Conservation (phyloP, 2,113 vertebrate species). For the Syrmaticus mikado region DNA sequence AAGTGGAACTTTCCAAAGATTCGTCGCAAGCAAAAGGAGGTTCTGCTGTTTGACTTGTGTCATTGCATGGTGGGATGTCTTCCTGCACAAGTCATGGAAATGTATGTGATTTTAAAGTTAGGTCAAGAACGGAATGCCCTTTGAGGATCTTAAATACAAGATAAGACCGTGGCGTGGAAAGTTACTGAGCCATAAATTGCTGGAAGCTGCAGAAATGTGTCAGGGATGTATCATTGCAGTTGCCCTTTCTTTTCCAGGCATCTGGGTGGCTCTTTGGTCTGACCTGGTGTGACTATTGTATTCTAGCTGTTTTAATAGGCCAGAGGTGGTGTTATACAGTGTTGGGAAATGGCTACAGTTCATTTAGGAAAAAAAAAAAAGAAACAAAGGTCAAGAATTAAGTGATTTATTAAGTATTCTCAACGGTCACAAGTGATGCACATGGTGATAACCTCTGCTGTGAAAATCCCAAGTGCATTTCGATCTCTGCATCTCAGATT, state of each 20-base stretch:
- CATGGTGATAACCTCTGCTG: not conserved
- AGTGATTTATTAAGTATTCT: not conserved
- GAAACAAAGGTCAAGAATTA: not conserved
- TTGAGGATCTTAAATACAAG: not conserved
- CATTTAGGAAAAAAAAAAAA: not conserved
- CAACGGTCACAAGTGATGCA: not conserved
- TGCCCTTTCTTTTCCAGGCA: not conserved
- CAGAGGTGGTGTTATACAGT: not conserved
- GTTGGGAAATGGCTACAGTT: not conserved
- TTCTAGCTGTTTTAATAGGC: not conserved
- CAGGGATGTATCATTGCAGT: fast-evolving
- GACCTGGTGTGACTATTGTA: not conserved
- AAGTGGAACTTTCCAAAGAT: not conserved
- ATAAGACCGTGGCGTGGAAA: not conserved
- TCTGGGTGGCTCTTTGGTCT: not conserved
- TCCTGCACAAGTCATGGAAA: not conserved
- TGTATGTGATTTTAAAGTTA: fast-evolving
- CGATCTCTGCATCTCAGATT: not conserved
- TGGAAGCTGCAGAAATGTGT: not conserved
- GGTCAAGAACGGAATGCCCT: not conserved
- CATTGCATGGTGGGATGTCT: not conserved
- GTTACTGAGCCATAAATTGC: not conserved
- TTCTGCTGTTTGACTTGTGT: not conserved
- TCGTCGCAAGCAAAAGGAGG: not conserved
- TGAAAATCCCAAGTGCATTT: not conserved